Base-by-base conservation (phyloP, 2,888 invertebrate genomes). In the Cecidostiba fungosa region DNA sequence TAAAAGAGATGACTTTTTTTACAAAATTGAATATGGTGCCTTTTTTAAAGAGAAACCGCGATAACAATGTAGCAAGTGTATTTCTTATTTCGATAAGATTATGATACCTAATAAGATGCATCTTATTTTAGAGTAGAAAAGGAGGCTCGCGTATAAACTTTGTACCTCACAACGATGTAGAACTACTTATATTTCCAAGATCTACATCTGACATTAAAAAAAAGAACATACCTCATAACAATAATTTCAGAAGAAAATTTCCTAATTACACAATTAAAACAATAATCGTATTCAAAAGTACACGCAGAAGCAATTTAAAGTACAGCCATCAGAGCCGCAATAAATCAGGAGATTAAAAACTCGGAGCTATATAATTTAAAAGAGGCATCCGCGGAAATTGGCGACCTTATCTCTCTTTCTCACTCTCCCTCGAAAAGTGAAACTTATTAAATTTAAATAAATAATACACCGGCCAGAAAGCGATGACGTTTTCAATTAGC, bases 401-500 rank as follows among this genome's bases (percentile, higher is more conserved):
- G n/a, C 16, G 26, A 50, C 26, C 47, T 54, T 70, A 70, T 79
- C 70, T 79, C 47, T 76, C 1, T 23, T n/a, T n/a, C n/a, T n/a
- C n/a, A n/a, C 54, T 79, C 70, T 72, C 32, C 32, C 12, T 32
- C 12, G 8, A 6, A 16, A n/a, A 19, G 19, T 29, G 23, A 74
- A 47, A 39, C 74, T 82, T 66, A 82, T 82, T 82, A 82, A 74
- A 82, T 76, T 32, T 76, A 82, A 82, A 74, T 82, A 74, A 82
- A 82, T 47, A 82, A 82, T 47, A 62, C n/a, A 29, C 47, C 47
- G 26, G 70, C 47, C 47, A 39, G 50, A 50, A 79, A 54, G 72
- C 80, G 80, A 82, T 69, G 82, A 82, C 82, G 76, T 82, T 76
- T 76, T 77, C 82, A 76, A 82, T 82, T 77, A 82, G 36, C 59